A percentile compares a stretch with the other conserved stretches of the same genome.
phyloP scores from a whole-genome alignment of 2,797 vertebrate genomes.

The Platalea minor region DNA sequence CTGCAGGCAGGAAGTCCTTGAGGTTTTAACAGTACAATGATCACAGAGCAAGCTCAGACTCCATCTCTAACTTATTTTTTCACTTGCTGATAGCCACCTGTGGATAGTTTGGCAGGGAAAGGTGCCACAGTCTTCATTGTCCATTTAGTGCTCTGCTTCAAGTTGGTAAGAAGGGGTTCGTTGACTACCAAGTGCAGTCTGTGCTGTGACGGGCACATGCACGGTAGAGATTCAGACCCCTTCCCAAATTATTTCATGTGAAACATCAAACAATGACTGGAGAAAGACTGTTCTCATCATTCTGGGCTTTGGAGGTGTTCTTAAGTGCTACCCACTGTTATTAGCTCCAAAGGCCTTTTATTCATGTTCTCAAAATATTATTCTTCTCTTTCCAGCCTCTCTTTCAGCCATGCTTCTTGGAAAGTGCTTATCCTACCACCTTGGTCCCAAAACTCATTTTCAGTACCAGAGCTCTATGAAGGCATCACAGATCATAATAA shows the following conservation, averaged over 20 bases:
- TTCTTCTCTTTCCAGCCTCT: background rate
- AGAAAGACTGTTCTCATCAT: background rate
- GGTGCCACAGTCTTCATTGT: background rate
- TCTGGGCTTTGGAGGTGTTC: background rate
- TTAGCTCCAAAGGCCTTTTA: background rate
- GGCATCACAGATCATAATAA: background rate
- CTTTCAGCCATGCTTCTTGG: background rate
- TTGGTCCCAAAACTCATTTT: background rate
- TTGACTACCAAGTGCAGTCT: background rate
- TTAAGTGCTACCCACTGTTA: background rate
- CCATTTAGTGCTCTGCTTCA: background rate
- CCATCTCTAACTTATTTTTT: background rate
- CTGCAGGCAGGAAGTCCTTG: background rate
- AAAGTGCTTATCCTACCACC: background rate
- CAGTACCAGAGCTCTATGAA: background rate
- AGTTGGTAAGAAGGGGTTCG: background rate
- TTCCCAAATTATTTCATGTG: background rate
- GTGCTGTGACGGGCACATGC: background rate
- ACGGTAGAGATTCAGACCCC: background rate
- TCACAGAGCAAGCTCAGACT: background rate
- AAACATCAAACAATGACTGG: background rate
- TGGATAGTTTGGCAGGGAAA: background rate
- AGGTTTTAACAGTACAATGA: background rate
- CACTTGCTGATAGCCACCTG: background rate
- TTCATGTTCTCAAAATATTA: background rate